Evolutionary conservation across 1,140 invertebrate genomes (phyloP), one percentile per base, ranked within the genome.

Genomic region (Bombus impatiens): DNA sequence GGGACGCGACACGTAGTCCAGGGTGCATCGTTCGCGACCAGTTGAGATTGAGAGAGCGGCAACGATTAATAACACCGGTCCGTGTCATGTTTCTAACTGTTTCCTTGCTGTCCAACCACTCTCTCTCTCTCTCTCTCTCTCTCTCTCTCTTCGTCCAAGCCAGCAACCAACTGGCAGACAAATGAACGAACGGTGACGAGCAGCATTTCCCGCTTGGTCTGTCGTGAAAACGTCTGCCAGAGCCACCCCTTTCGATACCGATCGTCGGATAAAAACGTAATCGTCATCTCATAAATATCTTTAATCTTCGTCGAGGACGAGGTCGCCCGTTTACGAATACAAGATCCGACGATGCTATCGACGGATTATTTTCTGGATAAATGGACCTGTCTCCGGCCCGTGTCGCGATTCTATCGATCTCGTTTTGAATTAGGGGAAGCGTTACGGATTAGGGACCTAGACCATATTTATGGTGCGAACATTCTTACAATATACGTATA

Each of bases 301-400:
- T 93, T 94, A 94, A 94, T 94, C 93, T 92, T 81, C 81, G 82
- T 68, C 57, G 74, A 40, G 44, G 35, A 65, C 87, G 67, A 83
- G 85, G 70, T 78, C 75, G 18, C 75, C 86, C 82, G 76, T 85
- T 90, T 91, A 88, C 84, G 83, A 86, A 83, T 65, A 87, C 70
- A 86, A 86, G 84, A 90, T 88, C 89, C 57, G 37, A 77, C 88
- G 93, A 95, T 95, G 79, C 87, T 94, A 94, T 95, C 94, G 75
- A 28, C 1, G 93, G 94, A 95, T 95, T 95, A 95, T 95, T 95
- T 95, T 95, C 92, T 90, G 91, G 93, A 94, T 94, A 95, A 93
- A 93, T 93, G 93, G 91, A 94, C 92, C 91, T 91, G 90, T 90
- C 80, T 86, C 79, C 76, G 86, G 78, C 28, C 18, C 75, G n/a